Percentiles rank a stretch among this genome's conserved stretches.
Conservation (phyloP, 2,888 invertebrate genomes). For the Alitta virens region DNA sequence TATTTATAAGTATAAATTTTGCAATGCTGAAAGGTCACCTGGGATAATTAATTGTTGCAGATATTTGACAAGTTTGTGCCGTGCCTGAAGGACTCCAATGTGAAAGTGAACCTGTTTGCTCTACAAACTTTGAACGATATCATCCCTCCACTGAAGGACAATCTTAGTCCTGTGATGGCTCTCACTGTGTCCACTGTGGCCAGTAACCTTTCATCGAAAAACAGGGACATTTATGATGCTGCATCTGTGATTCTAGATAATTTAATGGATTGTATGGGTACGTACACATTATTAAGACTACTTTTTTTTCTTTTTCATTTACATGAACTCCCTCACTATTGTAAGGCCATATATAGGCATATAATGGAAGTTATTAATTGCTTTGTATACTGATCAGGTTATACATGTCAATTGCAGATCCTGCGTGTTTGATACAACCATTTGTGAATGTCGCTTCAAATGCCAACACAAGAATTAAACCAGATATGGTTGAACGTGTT, state of each 20-base stretch:
- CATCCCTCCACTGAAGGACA: conserved; percentile 41
- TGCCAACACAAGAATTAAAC: conserved; percentile 50
- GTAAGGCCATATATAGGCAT: too few relatives aligned
- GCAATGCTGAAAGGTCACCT: too few relatives aligned
- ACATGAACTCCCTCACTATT: neutral
- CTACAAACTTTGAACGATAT: conserved; percentile 45
- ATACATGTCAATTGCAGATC: conserved; percentile 37
- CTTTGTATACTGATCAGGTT: too few relatives aligned
- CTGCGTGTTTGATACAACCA: conserved; percentile 44
- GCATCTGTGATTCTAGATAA: conserved; percentile 45
- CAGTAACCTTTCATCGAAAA: conserved; percentile 54
- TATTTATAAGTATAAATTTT: too few relatives aligned
- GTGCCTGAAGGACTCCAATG: conserved; percentile 54
- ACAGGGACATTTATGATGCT: conserved; percentile 49
- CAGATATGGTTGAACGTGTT: conserved; percentile 51
- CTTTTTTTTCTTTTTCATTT: too few relatives aligned
- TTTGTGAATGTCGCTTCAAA: conserved; percentile 49
- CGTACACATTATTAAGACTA: conserved; percentile 22
- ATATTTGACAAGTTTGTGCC: conserved; percentile 56
- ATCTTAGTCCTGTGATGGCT: conserved; percentile 39
- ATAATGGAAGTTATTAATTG: too few relatives aligned
- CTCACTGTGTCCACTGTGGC: conserved; percentile 47
- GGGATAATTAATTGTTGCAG: too few relatives aligned
- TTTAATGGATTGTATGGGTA: conserved; percentile 49
- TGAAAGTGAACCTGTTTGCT: conserved; percentile 55